Evolutionary conservation across 2,113 vertebrate genomes (phyloP).

Genomic region (Cynoglossus semilaevis): DNA sequence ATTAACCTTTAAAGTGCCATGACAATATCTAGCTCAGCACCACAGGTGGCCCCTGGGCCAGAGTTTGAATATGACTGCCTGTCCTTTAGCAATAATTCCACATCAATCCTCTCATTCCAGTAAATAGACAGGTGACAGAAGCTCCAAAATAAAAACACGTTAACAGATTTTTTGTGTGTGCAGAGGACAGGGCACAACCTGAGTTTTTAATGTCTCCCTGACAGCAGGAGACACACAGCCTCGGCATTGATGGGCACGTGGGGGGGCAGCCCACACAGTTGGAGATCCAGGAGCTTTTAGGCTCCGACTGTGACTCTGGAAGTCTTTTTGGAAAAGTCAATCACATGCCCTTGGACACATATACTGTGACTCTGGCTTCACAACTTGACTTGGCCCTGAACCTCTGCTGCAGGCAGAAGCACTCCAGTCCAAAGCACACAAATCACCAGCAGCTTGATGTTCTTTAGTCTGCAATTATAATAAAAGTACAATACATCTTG

Average conservation of each 20-base stretch:
- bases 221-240: conserved; percentile 48
- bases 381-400: conserved; percentile 28
- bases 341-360: conserved; percentile 52
- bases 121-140: background rate
- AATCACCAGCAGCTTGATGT: background rate
- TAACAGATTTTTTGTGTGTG: conserved; percentile 15
- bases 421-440: background rate
- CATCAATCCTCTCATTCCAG: no score
- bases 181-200: conserved; percentile 42
- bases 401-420: conserved; percentile 22
- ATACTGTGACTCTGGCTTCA: conserved; percentile 41
- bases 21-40: no score
- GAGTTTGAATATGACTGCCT: no score
- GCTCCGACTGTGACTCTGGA: conserved; percentile 56
- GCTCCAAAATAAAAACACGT: conserved; percentile 16
- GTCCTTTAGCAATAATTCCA: background rate
- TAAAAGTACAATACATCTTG: background rate
- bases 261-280: conserved; percentile 51
- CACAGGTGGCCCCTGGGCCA: no score
- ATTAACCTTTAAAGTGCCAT: no score
- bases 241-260: conserved; percentile 52
- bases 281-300: conserved; percentile 64
- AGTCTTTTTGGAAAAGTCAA: conserved; percentile 67
- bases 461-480: background rate
- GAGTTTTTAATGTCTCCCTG: conserved; percentile 54